A percentile compares a stretch with the other conserved stretches of the same genome.
Evolutionary conservation across 2,888 invertebrate species (phyloP).

Genomic region (Mythimna albipuncta): DNA sequence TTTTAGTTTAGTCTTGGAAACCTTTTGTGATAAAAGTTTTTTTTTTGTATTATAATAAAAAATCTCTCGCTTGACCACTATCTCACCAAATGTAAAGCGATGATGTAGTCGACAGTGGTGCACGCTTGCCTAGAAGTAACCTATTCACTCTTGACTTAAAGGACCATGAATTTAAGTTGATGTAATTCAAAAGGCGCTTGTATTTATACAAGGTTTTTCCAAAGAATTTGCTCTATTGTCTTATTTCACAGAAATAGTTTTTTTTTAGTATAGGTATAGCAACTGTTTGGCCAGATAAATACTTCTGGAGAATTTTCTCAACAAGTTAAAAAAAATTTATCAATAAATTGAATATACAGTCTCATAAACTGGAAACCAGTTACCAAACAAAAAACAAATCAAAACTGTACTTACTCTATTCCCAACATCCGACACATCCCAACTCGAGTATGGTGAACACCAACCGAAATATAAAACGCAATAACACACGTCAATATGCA

Average conservation of each 20-base stretch:
- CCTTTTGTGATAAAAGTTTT: no score
- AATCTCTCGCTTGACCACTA: no score
- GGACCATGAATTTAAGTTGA: not conserved
- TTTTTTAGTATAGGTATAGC: no score
- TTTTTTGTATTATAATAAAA: no score
- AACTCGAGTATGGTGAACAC: conserved; percentile 12
- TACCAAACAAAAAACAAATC: not conserved
- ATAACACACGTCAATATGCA: conserved; percentile 63
- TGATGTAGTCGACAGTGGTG: no score
- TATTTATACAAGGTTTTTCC: not conserved
- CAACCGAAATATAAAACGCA: conserved; percentile 52
- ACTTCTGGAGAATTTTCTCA: no score
- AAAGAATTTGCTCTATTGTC: not conserved
- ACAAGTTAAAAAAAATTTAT: no score
- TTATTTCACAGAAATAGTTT: not conserved
- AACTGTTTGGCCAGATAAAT: no score
- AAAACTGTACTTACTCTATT: not conserved
- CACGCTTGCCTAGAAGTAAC: no score
- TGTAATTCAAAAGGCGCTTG: not conserved
- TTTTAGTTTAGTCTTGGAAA: not conserved
- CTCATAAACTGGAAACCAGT: not conserved
- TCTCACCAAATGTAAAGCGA: no score
- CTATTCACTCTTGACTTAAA: no score
- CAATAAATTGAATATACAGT: no score
- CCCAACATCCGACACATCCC: conserved; percentile 4